Conservation (phyloP, 2,797 vertebrate species). For the Picus viridis region DNA sequence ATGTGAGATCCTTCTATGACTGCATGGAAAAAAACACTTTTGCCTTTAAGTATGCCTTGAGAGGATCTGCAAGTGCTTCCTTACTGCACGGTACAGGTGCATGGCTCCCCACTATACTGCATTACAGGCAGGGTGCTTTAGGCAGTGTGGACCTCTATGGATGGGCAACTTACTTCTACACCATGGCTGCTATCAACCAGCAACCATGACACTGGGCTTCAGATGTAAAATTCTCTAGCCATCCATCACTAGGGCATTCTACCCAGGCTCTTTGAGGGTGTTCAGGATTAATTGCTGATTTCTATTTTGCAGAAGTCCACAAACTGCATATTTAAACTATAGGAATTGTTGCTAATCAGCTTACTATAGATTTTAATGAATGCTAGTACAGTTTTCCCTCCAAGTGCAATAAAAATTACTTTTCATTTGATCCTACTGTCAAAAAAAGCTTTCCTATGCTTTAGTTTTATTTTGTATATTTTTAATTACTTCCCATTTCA, state of each 20-base stretch:
- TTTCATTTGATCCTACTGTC: conserved; percentile 33
- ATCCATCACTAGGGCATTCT: not conserved
- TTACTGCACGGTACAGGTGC: rapidly evolving
- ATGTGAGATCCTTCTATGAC: not conserved
- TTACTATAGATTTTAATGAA: conserved; percentile 66
- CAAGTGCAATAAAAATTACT: conserved; percentile 55
- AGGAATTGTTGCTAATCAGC: conserved; percentile 39
- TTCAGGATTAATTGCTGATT: not conserved
- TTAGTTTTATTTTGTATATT: conserved; percentile 38
- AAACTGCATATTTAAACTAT: not conserved
- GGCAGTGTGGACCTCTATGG: too few species aligned
- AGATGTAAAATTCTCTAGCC: not conserved
- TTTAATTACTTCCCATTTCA: conserved; percentile 38
- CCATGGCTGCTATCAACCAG: not conserved
- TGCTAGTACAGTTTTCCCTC: conserved; percentile 59
- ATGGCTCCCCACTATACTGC: rapidly evolving
- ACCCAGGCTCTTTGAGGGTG: rapidly evolving
- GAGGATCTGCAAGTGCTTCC: not conserved
- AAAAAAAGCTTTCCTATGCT: conserved; percentile 33
- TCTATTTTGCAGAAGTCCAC: not conserved
- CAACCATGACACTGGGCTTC: rapidly evolving
- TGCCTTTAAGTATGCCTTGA: not conserved
- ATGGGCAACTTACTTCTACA: not conserved
- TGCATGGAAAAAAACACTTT: not conserved
- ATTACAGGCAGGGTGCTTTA: rapidly evolving